These are phyloP conservation scores for Netelia inedita DNA, from an alignment of 2,888 invertebrate species.

Conservation along the genomic window DNA sequence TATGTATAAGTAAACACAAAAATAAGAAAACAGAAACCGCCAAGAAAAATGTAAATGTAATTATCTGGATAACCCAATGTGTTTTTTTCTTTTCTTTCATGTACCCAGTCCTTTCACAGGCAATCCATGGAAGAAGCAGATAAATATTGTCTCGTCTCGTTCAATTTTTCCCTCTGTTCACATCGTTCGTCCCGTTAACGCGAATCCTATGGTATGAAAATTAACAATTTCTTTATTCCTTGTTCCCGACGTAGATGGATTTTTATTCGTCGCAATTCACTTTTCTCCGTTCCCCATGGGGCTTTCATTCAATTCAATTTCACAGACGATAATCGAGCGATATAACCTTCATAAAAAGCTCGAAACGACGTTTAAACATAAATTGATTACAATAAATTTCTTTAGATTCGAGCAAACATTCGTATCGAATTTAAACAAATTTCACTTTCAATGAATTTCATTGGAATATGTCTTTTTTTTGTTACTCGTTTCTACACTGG, in stretches of 20 bases:
- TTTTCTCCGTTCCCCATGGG: no score
- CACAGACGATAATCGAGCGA: no score
- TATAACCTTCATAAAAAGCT: background rate
- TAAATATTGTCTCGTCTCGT: conserved; percentile 18
- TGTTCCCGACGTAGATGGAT: background rate
- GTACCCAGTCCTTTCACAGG: conserved; percentile 25
- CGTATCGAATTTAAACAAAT: background rate
- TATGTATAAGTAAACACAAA: conserved; percentile 49
- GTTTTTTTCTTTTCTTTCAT: background rate
- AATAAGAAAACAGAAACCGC: conserved; percentile 34
- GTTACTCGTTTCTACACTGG: background rate
- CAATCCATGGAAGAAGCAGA: background rate
- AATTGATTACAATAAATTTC: background rate
- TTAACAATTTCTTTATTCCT: conserved; percentile 29
- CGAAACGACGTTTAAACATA: background rate
- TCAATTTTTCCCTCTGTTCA: conserved; percentile 13
- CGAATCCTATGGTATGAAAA: conserved; percentile 37
- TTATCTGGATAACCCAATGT: conserved; percentile 45
- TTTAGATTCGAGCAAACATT: background rate
- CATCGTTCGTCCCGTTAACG: conserved; percentile 23
- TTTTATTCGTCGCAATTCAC: background rate
- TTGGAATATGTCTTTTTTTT: background rate
- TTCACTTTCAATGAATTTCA: background rate
- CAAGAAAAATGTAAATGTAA: conserved; percentile 43
- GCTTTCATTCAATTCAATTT: no score